Evolutionary conservation across 2,113 vertebrate species (phyloP).

Genomic region (Sinocyclocheilus anshuiensis): DNA sequence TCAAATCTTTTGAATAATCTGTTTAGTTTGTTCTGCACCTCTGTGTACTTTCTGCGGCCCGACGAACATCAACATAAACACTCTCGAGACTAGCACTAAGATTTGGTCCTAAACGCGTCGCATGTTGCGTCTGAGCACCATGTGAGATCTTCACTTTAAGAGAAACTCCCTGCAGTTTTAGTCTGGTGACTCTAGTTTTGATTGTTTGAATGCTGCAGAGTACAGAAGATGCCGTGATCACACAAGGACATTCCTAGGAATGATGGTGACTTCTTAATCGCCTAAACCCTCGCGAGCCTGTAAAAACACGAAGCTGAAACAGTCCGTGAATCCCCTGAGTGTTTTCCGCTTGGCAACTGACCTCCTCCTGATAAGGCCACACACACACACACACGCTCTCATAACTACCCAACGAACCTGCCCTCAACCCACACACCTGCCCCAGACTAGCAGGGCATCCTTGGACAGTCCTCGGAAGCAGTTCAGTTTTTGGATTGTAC

Average conservation of each 20-base stretch:
- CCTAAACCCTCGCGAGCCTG: slow-evolving; percentile 12
- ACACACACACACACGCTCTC: not conserved
- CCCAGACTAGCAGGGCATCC: slow-evolving; percentile 59
- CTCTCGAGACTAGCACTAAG: slow-evolving; percentile 32
- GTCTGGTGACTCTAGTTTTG: not conserved
- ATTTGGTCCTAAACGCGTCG: slow-evolving; percentile 49
- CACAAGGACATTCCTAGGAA: not conserved
- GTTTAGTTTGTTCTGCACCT: not conserved
- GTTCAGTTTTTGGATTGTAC: slow-evolving; percentile 49
- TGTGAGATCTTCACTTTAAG: not conserved
- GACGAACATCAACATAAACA: not conserved
- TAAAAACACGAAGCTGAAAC: not conserved
- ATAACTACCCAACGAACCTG: slow-evolving; percentile 28
- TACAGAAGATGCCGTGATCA: not conserved
- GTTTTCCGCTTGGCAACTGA: slow-evolving; percentile 42
- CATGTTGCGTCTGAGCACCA: slow-evolving; percentile 50
- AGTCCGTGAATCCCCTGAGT: slow-evolving; percentile 50
- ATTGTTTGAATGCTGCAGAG: not conserved
- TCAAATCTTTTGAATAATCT: not conserved
- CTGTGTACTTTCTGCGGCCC: slow-evolving; percentile 14
- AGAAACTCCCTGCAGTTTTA: not conserved
- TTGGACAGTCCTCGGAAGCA: slow-evolving; percentile 55
- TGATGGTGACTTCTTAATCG: not conserved
- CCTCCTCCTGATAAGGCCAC: slow-evolving; percentile 48
- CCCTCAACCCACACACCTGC: slow-evolving; percentile 53